Base-by-base conservation (phyloP, 1,140 invertebrate genomes). In the Cotesia chilonis region DNA sequence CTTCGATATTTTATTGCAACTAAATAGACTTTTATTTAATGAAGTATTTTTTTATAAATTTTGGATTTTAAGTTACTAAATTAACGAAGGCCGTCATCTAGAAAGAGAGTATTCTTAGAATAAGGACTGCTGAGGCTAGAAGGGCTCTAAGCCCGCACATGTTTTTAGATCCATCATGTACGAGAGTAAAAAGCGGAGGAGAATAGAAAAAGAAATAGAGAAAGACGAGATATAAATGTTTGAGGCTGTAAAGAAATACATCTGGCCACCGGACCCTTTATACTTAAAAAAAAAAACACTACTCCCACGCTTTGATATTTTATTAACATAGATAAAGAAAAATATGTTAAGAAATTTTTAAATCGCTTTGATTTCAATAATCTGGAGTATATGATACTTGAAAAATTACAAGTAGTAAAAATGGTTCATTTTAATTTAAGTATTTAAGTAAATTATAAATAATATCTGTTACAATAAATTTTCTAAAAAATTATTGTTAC, bases 181-280 rank as follows among this genome's bases (percentile, higher is more conserved):
- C 28, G 5, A 6, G 41, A 47, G 41, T 47, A 77, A 74, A 47
- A 35, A 20, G 5, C 41, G 36, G 10, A 10, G 41, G 41, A 10
- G 41, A 47, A 47, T 47, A 47, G 41, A 47, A 47, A 47, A 4
- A 47, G 41, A 47, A 47, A 38, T 35, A 59, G 41, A 70, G 59
- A 51, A 17, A 14, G 17, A 36, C 17, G 17, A 71, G 35, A 65
- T 6, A 52, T 36, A 52, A 51, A 64, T 60, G 63, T 71, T 61
- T 51, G 5, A 36, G 12, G 7, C 37, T 38, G 51, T 47, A 10
- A 60, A 38, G 5, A n/a, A 36, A n/a, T 74, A 77, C 79, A 81
- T 81, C 78, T 81, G 79, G 78, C 75, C 51, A 59, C 72, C 78
- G 78, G 76, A 73, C 75, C 54, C 60, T 74, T 55, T 47, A 77